These are phyloP conservation scores for Uloborus diversus DNA, from an alignment of 1,140 invertebrate species.

Conservation along the genomic window DNA sequence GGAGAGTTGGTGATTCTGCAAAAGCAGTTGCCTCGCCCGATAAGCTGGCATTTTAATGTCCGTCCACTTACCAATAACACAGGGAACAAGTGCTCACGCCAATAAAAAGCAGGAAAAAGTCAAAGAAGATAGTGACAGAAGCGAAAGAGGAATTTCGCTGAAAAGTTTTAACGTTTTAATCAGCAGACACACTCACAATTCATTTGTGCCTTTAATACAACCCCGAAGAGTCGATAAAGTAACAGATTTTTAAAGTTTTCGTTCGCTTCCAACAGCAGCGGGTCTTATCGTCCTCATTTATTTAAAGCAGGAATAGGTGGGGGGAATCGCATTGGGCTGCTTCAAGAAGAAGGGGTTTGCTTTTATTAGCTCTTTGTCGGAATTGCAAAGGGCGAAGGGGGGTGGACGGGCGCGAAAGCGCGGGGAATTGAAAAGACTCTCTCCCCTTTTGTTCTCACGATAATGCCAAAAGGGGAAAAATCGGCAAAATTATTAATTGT, in stretches of 20 bases:
- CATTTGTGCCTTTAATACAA: slow-evolving; percentile 39
- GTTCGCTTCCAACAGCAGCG: background rate
- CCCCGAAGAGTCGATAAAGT: slow-evolving; percentile 48
- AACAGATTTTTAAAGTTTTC: slow-evolving; percentile 57
- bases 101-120: slow-evolving; percentile 50
- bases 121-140: slow-evolving; percentile 47
- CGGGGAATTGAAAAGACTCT: slow-evolving; percentile 22
- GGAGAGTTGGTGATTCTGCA: background rate
- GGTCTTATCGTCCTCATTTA: slow-evolving; percentile 52
- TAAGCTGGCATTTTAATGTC: slow-evolving; percentile 30
- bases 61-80: slow-evolving; percentile 32
- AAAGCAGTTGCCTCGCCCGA: background rate
- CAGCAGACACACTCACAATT: slow-evolving; percentile 52
- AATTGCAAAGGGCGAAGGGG: no score
- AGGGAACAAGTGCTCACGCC: slow-evolving; percentile 39
- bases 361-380: slow-evolving; percentile 53
- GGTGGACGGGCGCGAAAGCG: background rate
- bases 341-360: slow-evolving; percentile 10
- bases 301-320: slow-evolving; percentile 41
- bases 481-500: slow-evolving; percentile 53
- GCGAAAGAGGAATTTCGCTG: slow-evolving; percentile 31
- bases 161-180: slow-evolving; percentile 55
- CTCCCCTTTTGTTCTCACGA: slow-evolving; percentile 41
- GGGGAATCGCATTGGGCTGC: background rate
- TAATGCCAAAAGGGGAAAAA: slow-evolving; percentile 55